Percentiles rank a stretch among this genome's conserved stretches.
These are phyloP conservation scores for Spodoptera exigua DNA, from an alignment of 2,888 invertebrate genomes.

Conservation along the genomic window DNA sequence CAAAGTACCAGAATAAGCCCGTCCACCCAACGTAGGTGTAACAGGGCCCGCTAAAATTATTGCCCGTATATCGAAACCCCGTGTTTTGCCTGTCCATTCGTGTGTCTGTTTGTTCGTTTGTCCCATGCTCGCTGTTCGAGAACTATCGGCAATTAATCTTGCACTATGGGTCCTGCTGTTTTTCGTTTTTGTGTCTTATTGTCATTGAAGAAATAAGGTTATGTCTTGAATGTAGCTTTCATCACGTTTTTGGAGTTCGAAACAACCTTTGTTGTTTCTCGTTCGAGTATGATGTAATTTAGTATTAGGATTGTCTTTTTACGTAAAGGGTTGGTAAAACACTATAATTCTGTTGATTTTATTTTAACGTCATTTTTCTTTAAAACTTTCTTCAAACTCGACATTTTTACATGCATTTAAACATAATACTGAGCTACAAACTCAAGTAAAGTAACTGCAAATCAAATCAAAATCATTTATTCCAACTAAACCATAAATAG, in stretches of 20 bases:
- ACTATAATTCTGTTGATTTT: too few relatives aligned
- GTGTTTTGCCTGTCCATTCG: conserved; percentile 80
- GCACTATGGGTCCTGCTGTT: conserved; percentile 62
- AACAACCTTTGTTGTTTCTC: too few relatives aligned
- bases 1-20: conserved; percentile 67
- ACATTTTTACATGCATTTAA: too few relatives aligned
- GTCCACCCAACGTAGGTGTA: conserved; percentile 79
- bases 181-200: conserved; percentile 42
- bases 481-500: too few relatives aligned
- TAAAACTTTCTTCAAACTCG: too few relatives aligned
- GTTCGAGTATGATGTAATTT: too few relatives aligned
- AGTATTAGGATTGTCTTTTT: too few relatives aligned
- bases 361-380: too few relatives aligned
- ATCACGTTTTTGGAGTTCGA: conserved; percentile 28
- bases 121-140: conserved; percentile 65
- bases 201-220: conserved; percentile 12
- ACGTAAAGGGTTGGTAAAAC: too few relatives aligned
- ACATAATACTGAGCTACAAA: too few relatives aligned
- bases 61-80: conserved; percentile 80
- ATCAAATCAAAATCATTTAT: too few relatives aligned
- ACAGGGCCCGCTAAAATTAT: conserved; percentile 84
- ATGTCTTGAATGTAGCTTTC: conserved; percentile 21
- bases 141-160: conserved; percentile 85
- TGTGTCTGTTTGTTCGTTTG: conserved; percentile 72
- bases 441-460: too few relatives aligned